Conservation (phyloP, 2,113 vertebrate species). For the Callaeas wilsoni region DNA sequence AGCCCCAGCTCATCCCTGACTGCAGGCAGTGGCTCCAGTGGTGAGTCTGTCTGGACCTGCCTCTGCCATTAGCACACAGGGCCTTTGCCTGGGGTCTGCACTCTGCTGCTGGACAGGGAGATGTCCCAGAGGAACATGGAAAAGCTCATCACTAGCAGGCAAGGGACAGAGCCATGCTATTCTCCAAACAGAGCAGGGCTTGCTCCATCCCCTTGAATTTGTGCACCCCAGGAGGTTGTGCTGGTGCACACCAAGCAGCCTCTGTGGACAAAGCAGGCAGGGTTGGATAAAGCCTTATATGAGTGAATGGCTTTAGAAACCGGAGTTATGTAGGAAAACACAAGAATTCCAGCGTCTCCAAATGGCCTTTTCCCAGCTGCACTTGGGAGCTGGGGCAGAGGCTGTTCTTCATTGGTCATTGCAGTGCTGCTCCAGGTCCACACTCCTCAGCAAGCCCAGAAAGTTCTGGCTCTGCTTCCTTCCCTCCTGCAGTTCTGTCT, state of each 20-base stretch:
- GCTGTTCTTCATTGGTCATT: background rate
- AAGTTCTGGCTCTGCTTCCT: background rate
- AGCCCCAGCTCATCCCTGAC: background rate
- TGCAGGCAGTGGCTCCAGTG: accelerated
- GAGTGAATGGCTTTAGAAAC: background rate
- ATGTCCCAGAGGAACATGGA: background rate
- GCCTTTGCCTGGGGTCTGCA: background rate
- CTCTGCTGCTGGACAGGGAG: background rate
- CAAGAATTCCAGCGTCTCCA: background rate
- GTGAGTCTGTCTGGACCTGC: no score
- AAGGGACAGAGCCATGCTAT: background rate
- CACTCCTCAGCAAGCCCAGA: background rate
- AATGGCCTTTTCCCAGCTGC: background rate
- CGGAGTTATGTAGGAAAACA: background rate
- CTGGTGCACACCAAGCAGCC: background rate
- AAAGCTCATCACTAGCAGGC: background rate
- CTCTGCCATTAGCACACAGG: background rate
- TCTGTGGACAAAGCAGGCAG: background rate
- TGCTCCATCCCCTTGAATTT: background rate
- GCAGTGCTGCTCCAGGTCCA: background rate
- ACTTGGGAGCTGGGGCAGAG: background rate
- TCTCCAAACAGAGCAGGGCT: background rate
- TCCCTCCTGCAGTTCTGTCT: background rate
- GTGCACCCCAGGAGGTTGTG: accelerated
- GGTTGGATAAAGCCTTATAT: background rate